Base-by-base conservation (phyloP, 2,888 invertebrate genomes). In the Chrysotoxum bicinctum region DNA sequence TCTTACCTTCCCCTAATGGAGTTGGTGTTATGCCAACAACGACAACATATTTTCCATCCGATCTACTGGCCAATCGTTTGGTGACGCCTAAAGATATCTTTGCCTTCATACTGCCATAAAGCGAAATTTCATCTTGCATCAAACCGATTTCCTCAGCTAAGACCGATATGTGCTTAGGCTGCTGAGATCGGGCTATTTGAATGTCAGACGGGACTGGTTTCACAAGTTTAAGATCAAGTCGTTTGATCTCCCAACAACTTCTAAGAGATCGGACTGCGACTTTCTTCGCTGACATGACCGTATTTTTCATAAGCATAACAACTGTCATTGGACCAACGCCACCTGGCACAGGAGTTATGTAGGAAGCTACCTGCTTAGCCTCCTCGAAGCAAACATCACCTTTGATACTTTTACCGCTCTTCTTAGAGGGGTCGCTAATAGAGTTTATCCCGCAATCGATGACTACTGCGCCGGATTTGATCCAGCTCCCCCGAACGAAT, bases 291-390 rank as follows among this genome's bases (percentile, higher is more conserved):
- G 98, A 96, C 87, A 95, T 93, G 40, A 98, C 96, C 0, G 98
- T 99, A 93, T 99, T 99, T 89, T 95, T 95, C 97, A 98, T 97
- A 37, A 98, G 93, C 98, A 99, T 99, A 21, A 98, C 98, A 87
- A 98, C 99, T 0, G 99, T 99, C 98, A 99, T 99, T 16, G 99
- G 99, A 0, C 99, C 99, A 81, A 99, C 99, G 85, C 99, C 99
- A 74, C 97, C 97, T 12, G 98, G 98, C 64, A 99, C 99, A 5
- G 99, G 98, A 26, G 99, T 99, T 89, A 99, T 97, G 92, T 95
- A 95, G 0, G 96, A 95, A 16, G 99, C 98, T 83, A 96, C 95
- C 88, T 94, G 91, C 87, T 94, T 93, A 6, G 96, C 98, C 90
- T 96, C 97, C 21, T 93, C 94, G 93, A 95, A 99, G 70, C 95